phyloP scores from a whole-genome alignment of 2,797 vertebrate species.

The Mus minutoides region DNA sequence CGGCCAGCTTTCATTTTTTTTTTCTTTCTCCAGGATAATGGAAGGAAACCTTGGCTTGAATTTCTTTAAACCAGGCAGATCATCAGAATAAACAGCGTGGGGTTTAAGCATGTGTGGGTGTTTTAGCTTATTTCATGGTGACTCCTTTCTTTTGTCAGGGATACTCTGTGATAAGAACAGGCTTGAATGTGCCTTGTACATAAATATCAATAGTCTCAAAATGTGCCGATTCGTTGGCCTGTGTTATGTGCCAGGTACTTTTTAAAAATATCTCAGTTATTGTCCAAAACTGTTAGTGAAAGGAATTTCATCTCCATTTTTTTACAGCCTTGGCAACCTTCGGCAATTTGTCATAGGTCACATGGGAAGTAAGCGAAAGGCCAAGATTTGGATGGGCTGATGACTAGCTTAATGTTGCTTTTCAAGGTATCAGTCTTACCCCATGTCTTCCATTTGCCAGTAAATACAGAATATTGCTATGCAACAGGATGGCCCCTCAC shows the following conservation, averaged over 20 bases:
- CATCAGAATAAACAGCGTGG: conserved; percentile 63
- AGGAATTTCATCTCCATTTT: conserved; percentile 41
- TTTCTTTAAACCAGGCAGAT: conserved; percentile 58
- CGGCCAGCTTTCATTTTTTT: not conserved
- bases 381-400: not conserved
- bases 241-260: not conserved
- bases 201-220: conserved; percentile 2
- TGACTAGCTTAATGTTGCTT: not conserved
- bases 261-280: not conserved
- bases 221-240: not conserved
- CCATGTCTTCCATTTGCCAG: not conserved
- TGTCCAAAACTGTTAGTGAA: not conserved
- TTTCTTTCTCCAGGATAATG: conserved; percentile 5
- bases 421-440: not conserved
- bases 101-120: not conserved
- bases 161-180: not conserved
- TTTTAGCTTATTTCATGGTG: conserved; percentile 41
- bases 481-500: not conserved
- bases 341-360: conserved; percentile 27
- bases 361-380: not conserved
- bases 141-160: not conserved
- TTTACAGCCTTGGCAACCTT: conserved; percentile 36
- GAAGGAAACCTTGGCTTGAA: conserved; percentile 59
- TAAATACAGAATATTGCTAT: not conserved
- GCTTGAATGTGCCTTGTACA: not conserved